phyloP scores from a whole-genome alignment of 53 echinoderm and acorn worm species.

The Echinometra lucunter region DNA sequence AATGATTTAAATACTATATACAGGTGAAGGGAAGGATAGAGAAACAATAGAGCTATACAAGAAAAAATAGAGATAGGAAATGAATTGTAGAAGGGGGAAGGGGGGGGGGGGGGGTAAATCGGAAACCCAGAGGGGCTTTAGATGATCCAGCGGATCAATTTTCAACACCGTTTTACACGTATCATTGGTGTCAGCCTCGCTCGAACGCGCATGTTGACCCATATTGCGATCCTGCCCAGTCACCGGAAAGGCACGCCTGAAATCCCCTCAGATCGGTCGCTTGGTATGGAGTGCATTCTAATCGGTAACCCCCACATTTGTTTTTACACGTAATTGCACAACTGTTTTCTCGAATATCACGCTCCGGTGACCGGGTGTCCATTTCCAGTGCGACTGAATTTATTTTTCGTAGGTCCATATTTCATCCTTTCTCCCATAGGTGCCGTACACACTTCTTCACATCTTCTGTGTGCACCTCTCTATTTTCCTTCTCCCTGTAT shows the following conservation, averaged over 20 bases:
- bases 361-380: slow-evolving; percentile 28
- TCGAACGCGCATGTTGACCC: slow-evolving; percentile 50
- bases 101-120: too few species aligned
- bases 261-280: slow-evolving; percentile 2
- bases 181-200: slow-evolving; percentile 34
- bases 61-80: neutral
- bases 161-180: slow-evolving; percentile 52
- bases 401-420: neutral
- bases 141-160: slow-evolving; percentile 20
- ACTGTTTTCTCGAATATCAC: slow-evolving; percentile 37
- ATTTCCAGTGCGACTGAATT: slow-evolving; percentile 10
- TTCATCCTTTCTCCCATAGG: neutral
- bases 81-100: neutral
- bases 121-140: neutral
- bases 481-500: neutral
- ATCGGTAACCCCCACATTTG: slow-evolving; percentile 33
- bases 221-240: neutral
- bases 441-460: neutral
- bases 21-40: too few species aligned
- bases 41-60: neutral
- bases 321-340: slow-evolving; percentile 56
- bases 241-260: slow-evolving; percentile 19
- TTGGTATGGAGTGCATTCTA: neutral
- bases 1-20: neutral
- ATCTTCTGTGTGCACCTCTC: neutral